A percentile compares a stretch with the other conserved stretches of the same genome.
phyloP scores from a whole-genome alignment of 2,888 invertebrate genomes.

The Cactoblastis cactorum region DNA sequence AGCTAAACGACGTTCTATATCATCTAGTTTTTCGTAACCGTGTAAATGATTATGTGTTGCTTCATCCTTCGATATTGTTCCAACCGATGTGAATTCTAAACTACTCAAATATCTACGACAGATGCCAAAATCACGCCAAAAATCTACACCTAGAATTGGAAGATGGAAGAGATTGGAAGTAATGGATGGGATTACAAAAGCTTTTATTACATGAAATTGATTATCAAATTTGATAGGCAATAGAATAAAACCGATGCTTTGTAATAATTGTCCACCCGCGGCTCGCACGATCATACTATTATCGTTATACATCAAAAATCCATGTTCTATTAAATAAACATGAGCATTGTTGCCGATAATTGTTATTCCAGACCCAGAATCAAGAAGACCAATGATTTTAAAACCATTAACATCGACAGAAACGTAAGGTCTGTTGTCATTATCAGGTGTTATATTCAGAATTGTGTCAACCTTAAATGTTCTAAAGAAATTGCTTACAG shows the following conservation, averaged over 20 bases:
- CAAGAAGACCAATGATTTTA: neutral
- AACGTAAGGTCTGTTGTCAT: neutral
- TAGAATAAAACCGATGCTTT: neutral
- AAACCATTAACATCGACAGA: neutral
- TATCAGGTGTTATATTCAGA: neutral
- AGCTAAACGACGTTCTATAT: neutral
- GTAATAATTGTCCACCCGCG: neutral
- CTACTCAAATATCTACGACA: neutral
- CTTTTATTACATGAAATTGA: constrained; percentile 3
- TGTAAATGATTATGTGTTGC: neutral
- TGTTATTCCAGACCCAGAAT: neutral
- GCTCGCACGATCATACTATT: neutral
- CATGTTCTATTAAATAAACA: neutral
- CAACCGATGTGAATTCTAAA: neutral
- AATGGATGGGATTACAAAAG: neutral
- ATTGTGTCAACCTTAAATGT: neutral
- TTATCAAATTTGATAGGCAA: neutral
- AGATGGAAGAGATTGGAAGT: neutral
- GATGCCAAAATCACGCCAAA: neutral
- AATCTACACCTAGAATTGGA: neutral
- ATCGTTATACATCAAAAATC: neutral
- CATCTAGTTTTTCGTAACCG: neutral
- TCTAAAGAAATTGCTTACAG: neutral
- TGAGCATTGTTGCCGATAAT: neutral
- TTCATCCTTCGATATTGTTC: too few relatives aligned